phyloP scores from a whole-genome alignment of 2,797 vertebrate species.

The Leptodactylus fallax region DNA sequence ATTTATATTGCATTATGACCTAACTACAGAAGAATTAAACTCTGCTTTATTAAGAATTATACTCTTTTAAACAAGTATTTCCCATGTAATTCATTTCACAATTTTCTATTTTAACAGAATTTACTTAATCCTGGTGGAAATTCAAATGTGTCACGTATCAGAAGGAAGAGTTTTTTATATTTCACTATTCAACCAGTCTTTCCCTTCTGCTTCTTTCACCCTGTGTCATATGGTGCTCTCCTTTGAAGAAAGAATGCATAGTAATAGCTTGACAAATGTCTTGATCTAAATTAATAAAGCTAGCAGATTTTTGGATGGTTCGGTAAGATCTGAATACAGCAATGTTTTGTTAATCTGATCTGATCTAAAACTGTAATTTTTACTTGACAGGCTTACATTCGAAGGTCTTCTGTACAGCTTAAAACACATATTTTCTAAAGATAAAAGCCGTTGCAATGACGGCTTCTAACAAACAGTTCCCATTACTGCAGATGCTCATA shows the following conservation, averaged over 20 bases:
- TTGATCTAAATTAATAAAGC: slow-evolving; percentile 38
- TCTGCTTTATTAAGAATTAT: too few species aligned
- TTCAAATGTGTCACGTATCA: slow-evolving; percentile 29
- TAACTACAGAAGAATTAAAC: too few species aligned
- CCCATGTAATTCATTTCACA: not conserved
- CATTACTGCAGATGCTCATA: not conserved
- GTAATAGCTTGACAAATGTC: slow-evolving; percentile 16
- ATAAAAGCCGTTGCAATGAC: slow-evolving; percentile 3
- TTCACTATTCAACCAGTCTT: slow-evolving; percentile 15
- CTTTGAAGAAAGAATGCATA: slow-evolving; percentile 12
- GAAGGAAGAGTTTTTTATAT: slow-evolving; percentile 5
- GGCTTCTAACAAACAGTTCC: not conserved
- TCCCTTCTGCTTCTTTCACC: not conserved
- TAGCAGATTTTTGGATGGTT: slow-evolving; percentile 31
- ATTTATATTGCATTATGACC: too few species aligned
- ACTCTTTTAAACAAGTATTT: not conserved
- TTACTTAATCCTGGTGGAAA: slow-evolving; percentile 16
- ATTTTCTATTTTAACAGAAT: not conserved
- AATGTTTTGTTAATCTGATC: slow-evolving; percentile 16
- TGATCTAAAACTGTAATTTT: slow-evolving; percentile 24
- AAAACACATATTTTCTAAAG: slow-evolving; percentile 2
- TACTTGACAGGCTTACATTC: slow-evolving; percentile 3
- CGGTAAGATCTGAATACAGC: not conserved
- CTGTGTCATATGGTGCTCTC: not conserved
- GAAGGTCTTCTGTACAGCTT: not conserved